These are phyloP conservation scores for Rhopalosiphum nymphaeae DNA, from an alignment of 2,888 invertebrate genomes.

Conservation along the genomic window DNA sequence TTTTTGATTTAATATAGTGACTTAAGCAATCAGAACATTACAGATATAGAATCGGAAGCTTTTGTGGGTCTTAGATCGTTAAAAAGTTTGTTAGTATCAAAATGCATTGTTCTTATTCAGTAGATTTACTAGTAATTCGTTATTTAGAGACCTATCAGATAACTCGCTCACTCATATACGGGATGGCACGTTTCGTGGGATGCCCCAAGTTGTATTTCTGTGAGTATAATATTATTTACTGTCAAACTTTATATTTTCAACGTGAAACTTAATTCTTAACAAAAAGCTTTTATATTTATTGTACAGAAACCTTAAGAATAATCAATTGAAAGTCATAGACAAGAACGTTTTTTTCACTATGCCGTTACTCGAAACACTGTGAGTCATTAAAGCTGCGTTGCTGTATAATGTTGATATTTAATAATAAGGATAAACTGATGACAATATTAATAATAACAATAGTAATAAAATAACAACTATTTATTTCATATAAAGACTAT, in stretches of 20 bases:
- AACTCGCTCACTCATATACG: constrained; percentile 68
- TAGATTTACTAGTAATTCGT: background rate
- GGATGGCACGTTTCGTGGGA: constrained; percentile 68
- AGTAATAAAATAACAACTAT: background rate
- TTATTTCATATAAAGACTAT: background rate
- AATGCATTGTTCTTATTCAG: background rate
- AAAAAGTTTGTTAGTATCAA: constrained; percentile 67
- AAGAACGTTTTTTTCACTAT: constrained; percentile 68
- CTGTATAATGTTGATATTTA: background rate
- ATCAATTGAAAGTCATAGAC: constrained; percentile 68
- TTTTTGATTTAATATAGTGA: constrained; percentile 66
- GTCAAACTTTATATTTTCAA: background rate
- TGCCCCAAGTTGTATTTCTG: constrained; percentile 68
- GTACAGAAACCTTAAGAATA: constrained; percentile 68
- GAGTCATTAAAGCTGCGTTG: constrained; percentile 65
- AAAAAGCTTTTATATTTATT: constrained; percentile 26
- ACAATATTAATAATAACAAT: background rate
- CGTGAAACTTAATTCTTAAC: background rate
- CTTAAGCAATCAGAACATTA: constrained; percentile 67
- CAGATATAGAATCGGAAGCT: constrained; percentile 67
- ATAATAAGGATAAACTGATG: background rate
- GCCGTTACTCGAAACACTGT: constrained; percentile 68
- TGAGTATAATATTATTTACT: constrained; percentile 66
- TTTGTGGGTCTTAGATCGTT: constrained; percentile 68
- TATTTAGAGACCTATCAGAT: constrained; percentile 68